Evolutionary conservation across 2,113 vertebrate species (phyloP).

Genomic region (Apistogramma diplotaenia): DNA sequence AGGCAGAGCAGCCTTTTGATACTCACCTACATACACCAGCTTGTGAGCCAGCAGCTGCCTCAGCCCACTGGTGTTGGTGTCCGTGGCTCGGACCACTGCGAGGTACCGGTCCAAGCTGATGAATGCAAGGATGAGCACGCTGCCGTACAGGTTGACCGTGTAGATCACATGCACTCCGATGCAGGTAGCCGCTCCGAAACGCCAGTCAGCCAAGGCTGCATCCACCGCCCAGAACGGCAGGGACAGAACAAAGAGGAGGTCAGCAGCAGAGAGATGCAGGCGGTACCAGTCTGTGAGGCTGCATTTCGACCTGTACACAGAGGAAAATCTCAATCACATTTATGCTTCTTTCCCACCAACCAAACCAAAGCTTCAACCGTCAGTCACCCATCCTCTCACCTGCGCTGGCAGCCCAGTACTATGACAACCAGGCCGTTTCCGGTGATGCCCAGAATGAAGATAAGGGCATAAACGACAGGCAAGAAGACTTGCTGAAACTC

Average conservation of each 20-base stretch:
- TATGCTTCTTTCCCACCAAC: fast-evolving
- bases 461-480: constrained; percentile 89
- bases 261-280: constrained; percentile 94
- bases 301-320: constrained; percentile 78
- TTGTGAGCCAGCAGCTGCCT: constrained; percentile 90
- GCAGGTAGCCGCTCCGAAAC: constrained; percentile 86
- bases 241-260: constrained; percentile 94
- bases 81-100: constrained; percentile 93
- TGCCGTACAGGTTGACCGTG: constrained; percentile 96
- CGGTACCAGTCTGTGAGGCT: constrained; percentile 95
- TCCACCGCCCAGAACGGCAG: constrained; percentile 97
- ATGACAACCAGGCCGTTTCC: constrained; percentile 94
- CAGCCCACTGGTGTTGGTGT: constrained; percentile 88
- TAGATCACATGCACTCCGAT: constrained; percentile 91
- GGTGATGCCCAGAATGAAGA: constrained; percentile 90
- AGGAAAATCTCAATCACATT: neutral
- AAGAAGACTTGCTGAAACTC: constrained; percentile 89
- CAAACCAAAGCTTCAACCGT: neutral
- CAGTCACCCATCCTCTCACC: constrained; percentile 39
- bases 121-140: constrained; percentile 95
- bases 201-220: constrained; percentile 84
- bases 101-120: constrained; percentile 97
- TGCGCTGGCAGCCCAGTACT: constrained; percentile 96
- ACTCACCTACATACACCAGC: constrained; percentile 88
- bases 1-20: constrained; percentile 30